A percentile compares a stretch with the other conserved stretches of the same genome.
phyloP scores from a whole-genome alignment of 2,888 invertebrate species.

The Melanchra persicariae region DNA sequence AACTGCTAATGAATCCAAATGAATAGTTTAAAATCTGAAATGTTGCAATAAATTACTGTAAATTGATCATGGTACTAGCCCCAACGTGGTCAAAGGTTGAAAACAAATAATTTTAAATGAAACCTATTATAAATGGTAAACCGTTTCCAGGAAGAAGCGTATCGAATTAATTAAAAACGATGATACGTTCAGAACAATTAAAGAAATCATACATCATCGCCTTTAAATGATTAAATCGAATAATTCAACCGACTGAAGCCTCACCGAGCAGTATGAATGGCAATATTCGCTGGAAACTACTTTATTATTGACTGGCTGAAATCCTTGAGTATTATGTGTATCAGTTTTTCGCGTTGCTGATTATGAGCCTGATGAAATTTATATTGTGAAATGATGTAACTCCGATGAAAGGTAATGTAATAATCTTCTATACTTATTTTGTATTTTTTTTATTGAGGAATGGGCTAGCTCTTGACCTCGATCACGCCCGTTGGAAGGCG shows the following conservation, averaged over 20 bases:
- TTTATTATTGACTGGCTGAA: slow-evolving; percentile 1
- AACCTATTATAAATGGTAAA: neutral
- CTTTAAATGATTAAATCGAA: slow-evolving; percentile 32
- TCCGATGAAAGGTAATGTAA: too few species aligned
- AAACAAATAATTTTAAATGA: neutral
- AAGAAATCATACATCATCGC: slow-evolving; percentile 30
- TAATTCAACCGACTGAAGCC: slow-evolving; percentile 7
- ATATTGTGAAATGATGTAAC: too few species aligned
- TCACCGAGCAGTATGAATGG: neutral
- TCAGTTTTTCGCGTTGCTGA: neutral
- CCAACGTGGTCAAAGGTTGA: neutral
- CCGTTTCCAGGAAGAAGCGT: neutral
- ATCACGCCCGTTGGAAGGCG: too few species aligned
- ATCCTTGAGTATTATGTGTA: neutral
- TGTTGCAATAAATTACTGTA: too few species aligned
- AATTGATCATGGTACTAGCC: too few species aligned
- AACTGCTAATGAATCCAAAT: neutral
- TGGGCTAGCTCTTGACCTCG: too few species aligned
- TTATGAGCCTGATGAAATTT: too few species aligned
- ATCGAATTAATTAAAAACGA: slow-evolving; percentile 12
- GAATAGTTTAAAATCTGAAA: neutral
- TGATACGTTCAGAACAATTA: slow-evolving; percentile 5
- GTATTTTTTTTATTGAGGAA: too few species aligned
- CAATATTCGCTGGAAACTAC: neutral
- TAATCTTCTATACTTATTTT: too few species aligned